Evolutionary conservation across 2,888 invertebrate species (phyloP).

Genomic region (Congeria kusceri): DNA sequence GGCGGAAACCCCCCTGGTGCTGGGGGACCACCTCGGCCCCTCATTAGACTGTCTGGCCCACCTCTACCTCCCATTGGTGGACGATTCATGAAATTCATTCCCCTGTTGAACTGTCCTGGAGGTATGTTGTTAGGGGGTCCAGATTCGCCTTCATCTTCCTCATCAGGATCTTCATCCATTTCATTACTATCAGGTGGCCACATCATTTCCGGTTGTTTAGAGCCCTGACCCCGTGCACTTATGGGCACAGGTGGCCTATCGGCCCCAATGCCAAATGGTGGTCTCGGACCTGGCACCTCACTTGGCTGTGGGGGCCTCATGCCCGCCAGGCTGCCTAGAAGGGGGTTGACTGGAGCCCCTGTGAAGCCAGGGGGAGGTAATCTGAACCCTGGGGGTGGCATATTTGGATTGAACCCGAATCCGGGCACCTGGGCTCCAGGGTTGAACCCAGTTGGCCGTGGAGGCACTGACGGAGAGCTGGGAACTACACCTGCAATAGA

Average conservation of each 20-base stretch:
- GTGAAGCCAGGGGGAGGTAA: conserved; percentile 68
- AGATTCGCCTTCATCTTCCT: conserved; percentile 38
- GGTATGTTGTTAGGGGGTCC: conserved; percentile 20
- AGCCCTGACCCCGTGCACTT: conserved; percentile 16
- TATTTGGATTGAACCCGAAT: conserved; percentile 67
- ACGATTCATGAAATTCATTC: conserved; percentile 21
- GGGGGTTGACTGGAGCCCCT: conserved; percentile 33
- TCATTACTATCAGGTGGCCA: conserved; percentile 65
- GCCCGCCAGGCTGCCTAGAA: conserved; percentile 13
- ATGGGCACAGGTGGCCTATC: conserved; percentile 17
- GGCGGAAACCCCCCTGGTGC: conserved; percentile 44
- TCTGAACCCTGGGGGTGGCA: conserved; percentile 71
- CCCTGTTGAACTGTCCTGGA: conserved; percentile 16
- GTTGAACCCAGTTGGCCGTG: conserved; percentile 69
- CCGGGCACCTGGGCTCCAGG: conserved; percentile 49
- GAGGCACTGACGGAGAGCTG: conserved; percentile 48
- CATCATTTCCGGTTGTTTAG: conserved; percentile 48
- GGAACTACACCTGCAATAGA: conserved; percentile 46
- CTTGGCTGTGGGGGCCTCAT: conserved; percentile 15
- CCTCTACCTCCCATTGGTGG: conserved; percentile 60
- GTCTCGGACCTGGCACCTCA: conserved; percentile 4
- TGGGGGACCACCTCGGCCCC: conserved; percentile 33
- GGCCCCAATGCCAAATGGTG: conserved; percentile 1
- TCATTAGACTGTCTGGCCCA: conserved; percentile 21
- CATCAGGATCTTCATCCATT: conserved; percentile 63